A percentile compares a stretch with the other conserved stretches of the same genome.
Evolutionary conservation across 1,140 invertebrate genomes (phyloP).

Genomic region (Oedothorax gibbosus): DNA sequence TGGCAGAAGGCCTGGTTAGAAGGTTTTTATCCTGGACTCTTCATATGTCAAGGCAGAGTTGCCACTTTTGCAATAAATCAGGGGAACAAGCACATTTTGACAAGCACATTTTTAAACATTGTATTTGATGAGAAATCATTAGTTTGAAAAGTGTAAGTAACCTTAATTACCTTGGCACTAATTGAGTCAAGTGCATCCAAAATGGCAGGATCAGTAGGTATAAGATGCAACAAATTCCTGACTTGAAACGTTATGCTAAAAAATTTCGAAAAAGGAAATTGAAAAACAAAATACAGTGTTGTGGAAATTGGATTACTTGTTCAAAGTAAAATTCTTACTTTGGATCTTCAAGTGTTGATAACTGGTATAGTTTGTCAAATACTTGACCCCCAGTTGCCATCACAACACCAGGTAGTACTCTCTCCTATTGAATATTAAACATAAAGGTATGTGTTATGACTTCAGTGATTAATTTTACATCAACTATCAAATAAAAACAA

Average conservation of each 20-base stretch:
- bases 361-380: constrained; percentile 72
- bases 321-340: constrained; percentile 65
- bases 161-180: constrained; percentile 60
- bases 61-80: no score
- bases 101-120: no score
- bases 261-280: constrained; percentile 29
- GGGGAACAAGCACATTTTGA: no score
- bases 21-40: no score
- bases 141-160: background rate
- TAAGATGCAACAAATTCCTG: constrained; percentile 70
- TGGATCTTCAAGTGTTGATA: constrained; percentile 70
- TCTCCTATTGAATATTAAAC: constrained; percentile 67
- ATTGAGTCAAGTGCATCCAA: constrained; percentile 70
- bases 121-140: no score
- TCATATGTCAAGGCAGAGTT: no score
- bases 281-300: no score
- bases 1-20: no score
- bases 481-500: no score
- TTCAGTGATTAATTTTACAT: background rate
- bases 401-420: constrained; percentile 72
- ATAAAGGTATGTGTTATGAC: background rate
- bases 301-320: no score
- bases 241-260: constrained; percentile 70
- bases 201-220: constrained; percentile 72
- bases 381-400: constrained; percentile 72